phyloP scores from a whole-genome alignment of 2,888 invertebrate genomes.

The Sialis fuliginosa region DNA sequence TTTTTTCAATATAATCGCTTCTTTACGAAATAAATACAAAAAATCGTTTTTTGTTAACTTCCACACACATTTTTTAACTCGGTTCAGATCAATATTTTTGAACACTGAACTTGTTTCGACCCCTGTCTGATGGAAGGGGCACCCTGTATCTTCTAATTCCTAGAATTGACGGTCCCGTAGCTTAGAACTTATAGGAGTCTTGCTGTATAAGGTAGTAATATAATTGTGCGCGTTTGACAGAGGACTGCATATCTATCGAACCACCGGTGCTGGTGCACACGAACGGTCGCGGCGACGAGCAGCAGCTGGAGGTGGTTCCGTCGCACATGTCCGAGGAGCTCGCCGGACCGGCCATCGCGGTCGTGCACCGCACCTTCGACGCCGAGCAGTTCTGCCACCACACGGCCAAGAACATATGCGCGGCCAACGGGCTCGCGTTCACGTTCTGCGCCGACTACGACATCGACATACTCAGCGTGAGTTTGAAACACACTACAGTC shows the following conservation, averaged over 20 bases:
- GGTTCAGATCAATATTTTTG: no score
- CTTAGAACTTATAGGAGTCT: no score
- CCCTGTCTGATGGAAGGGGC: no score
- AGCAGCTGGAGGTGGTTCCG: constrained; percentile 24
- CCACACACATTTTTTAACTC: no score
- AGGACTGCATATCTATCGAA: constrained; percentile 26
- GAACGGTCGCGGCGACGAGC: constrained; percentile 17
- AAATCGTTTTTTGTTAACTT: no score
- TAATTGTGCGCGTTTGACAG: constrained; percentile 11
- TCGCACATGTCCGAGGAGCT: constrained; percentile 23
- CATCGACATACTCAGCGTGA: constrained; percentile 25
- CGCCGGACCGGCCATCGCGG: constrained; percentile 23
- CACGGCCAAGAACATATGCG: constrained; percentile 23
- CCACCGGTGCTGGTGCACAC: constrained; percentile 24
- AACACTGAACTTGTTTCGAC: no score
- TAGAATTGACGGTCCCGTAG: no score
- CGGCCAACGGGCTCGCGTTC: constrained; percentile 22
- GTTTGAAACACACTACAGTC: no score
- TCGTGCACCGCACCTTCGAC: constrained; percentile 25
- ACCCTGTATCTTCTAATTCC: no score
- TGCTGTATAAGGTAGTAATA: no score
- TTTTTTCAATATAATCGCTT: no score
- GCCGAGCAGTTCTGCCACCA: constrained; percentile 26
- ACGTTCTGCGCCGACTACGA: constrained; percentile 26
- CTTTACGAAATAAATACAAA: no score